These are phyloP conservation scores for Stegostoma tigrinum DNA, from an alignment of 2,113 vertebrate genomes.

Conservation along the genomic window DNA sequence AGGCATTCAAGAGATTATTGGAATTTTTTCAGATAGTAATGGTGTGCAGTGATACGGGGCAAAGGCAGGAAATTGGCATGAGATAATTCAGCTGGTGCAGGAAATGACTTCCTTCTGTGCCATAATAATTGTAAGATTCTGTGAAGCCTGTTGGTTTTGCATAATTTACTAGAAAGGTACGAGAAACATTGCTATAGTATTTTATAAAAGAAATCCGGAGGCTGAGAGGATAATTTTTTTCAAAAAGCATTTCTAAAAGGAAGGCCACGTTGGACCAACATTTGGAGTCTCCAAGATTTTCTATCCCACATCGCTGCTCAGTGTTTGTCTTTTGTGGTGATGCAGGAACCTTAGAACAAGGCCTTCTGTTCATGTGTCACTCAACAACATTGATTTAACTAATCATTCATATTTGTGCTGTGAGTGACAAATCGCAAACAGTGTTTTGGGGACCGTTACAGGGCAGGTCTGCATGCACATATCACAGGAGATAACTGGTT, in stretches of 20 bases:
- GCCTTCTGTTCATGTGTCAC: neutral
- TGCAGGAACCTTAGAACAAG: neutral
- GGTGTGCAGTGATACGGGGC: too few relatives aligned
- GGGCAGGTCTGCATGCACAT: neutral
- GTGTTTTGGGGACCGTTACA: neutral
- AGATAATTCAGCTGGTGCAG: too few relatives aligned
- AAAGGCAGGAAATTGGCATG: too few relatives aligned
- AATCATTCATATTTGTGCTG: neutral
- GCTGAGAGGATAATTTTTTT: too few relatives aligned
- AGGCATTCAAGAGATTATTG: too few relatives aligned
- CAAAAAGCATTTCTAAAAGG: neutral
- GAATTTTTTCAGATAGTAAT: too few relatives aligned
- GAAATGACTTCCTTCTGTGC: too few relatives aligned
- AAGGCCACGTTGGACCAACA: neutral
- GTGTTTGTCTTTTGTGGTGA: neutral
- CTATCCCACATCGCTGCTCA: neutral
- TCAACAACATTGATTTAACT: neutral
- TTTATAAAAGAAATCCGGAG: too few relatives aligned
- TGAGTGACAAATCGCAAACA: neutral
- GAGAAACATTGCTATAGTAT: too few relatives aligned
- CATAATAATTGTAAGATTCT: too few relatives aligned
- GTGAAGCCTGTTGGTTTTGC: too few relatives aligned
- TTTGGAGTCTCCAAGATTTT: neutral
- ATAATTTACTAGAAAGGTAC: too few relatives aligned
- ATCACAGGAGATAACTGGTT: neutral